Evolutionary conservation across 2,113 vertebrate species (phyloP).

Genomic region (Orycteropus afer): DNA sequence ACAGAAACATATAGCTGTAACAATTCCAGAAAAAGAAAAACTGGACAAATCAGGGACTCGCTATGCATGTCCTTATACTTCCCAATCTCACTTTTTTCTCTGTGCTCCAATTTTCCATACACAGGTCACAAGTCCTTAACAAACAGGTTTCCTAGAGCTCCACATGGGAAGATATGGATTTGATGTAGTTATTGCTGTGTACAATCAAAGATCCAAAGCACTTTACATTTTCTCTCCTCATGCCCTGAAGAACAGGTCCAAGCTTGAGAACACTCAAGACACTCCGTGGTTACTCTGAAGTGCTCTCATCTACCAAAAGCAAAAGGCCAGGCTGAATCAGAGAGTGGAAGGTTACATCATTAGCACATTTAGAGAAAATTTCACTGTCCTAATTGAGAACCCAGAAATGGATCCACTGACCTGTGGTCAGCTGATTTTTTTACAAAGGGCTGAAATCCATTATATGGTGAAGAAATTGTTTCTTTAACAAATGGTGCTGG

Average conservation of each 20-base stretch:
- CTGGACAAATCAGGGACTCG: neutral
- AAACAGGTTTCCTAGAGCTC: neutral
- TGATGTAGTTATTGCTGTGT: neutral
- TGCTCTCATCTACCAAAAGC: neutral
- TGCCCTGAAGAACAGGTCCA: neutral
- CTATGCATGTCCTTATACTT: neutral
- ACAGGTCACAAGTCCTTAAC: constrained; percentile 10
- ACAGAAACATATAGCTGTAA: neutral
- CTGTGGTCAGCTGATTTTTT: no score
- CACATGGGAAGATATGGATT: neutral
- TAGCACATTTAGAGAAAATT: neutral
- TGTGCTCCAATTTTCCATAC: neutral
- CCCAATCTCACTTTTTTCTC: neutral
- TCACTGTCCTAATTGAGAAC: neutral
- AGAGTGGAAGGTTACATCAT: neutral
- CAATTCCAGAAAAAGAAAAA: constrained; percentile 32
- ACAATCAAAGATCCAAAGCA: neutral
- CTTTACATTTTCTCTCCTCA: neutral
- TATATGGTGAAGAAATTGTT: no score
- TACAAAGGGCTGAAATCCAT: no score
- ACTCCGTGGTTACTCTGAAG: neutral
- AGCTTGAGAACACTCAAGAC: neutral
- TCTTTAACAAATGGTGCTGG: no score
- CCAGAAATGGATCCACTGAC: no score
- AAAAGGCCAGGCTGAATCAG: neutral